These are phyloP conservation scores for Stenurella melanura DNA, from an alignment of 2,888 invertebrate species.

Conservation along the genomic window DNA sequence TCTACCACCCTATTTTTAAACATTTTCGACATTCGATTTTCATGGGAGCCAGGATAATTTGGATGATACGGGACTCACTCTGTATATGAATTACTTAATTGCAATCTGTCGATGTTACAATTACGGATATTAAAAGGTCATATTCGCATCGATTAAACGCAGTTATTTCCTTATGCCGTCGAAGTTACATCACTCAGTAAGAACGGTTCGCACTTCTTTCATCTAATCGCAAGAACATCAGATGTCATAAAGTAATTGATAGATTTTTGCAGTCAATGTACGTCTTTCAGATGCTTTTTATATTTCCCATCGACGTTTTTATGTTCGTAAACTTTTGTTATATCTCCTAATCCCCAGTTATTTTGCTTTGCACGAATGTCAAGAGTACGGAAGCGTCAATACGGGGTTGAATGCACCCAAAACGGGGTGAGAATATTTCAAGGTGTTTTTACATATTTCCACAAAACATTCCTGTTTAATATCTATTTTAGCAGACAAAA, in stretches of 20 bases:
- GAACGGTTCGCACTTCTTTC: neutral
- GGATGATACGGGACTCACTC: too few species aligned
- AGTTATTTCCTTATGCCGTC: neutral
- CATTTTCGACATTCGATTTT: too few species aligned
- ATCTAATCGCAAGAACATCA: neutral
- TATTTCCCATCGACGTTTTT: neutral
- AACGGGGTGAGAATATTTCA: neutral
- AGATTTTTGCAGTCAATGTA: neutral
- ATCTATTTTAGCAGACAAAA: conserved; percentile 1
- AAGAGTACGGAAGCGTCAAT: neutral
- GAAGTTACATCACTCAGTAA: neutral
- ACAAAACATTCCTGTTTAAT: conserved; percentile 3
- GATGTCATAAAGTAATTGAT: neutral
- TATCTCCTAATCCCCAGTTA: neutral
- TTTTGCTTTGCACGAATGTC: neutral
- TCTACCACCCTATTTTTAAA: too few species aligned
- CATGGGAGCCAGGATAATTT: too few species aligned
- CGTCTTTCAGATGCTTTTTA: neutral
- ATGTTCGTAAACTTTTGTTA: neutral
- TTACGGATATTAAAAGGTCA: neutral
- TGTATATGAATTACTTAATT: too few species aligned
- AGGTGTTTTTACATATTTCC: neutral
- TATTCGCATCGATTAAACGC: neutral
- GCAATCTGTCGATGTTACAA: too few species aligned
- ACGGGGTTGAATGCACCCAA: conserved; percentile 7